Conservation (phyloP, 2,888 invertebrate genomes). For the Stenchaetothrips biformis region DNA sequence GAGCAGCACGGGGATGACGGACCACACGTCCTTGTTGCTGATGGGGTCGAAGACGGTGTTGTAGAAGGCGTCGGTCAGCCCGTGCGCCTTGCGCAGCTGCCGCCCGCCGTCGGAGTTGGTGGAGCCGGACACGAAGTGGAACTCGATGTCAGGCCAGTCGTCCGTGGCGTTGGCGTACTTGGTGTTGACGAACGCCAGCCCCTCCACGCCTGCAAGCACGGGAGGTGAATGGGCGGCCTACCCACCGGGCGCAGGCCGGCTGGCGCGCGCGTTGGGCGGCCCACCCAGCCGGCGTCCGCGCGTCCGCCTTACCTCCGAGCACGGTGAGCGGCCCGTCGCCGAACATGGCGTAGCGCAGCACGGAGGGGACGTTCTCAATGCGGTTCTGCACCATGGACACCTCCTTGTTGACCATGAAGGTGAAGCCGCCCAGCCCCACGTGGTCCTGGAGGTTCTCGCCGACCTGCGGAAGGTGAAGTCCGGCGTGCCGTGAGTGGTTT, state of each 20-base stretch:
- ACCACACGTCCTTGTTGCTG: conserved; percentile 73
- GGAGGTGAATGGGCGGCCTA: no score
- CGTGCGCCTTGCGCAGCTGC: conserved; percentile 74
- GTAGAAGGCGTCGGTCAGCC: conserved; percentile 68
- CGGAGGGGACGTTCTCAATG: conserved; percentile 70
- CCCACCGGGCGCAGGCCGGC: no score
- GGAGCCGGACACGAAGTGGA: conserved; percentile 82
- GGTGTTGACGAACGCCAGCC: conserved; percentile 80
- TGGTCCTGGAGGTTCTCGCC: conserved; percentile 88
- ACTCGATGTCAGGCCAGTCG: conserved; percentile 85
- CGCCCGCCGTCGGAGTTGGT: conserved; percentile 81
- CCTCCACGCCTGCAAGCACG: conserved; percentile 39
- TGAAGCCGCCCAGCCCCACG: conserved; percentile 76
- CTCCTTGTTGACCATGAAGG: conserved; percentile 72
- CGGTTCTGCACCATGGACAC: conserved; percentile 69
- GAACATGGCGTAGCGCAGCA: conserved; percentile 77
- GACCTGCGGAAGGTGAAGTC: not conserved
- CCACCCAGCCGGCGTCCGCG: not conserved
- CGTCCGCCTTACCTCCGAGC: conserved; percentile 66
- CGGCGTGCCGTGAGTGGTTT: no score
- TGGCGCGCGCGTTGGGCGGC: no score
- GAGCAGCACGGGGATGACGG: conserved; percentile 70
- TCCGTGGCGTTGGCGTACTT: conserved; percentile 72
- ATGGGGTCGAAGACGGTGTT: conserved; percentile 68
- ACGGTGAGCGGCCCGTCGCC: conserved; percentile 81